Evolutionary conservation across 2,113 vertebrate genomes (phyloP), one percentile per base, ranked within the genome.

Genomic region (Microtus oregoni): DNA sequence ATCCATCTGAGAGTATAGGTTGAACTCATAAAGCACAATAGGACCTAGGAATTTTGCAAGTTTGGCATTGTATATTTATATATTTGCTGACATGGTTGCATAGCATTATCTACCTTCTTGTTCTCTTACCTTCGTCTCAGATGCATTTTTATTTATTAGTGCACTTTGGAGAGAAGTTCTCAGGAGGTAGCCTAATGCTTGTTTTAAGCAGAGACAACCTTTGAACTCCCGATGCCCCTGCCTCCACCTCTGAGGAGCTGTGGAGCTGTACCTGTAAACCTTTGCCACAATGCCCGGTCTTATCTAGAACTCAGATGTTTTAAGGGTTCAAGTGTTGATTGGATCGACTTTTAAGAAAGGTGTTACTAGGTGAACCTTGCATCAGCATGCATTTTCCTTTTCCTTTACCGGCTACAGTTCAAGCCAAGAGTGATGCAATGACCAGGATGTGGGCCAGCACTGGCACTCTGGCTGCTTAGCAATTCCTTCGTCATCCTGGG

Each of bases 401-500:
- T 90, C 76, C 38, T 94, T 96, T 83, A 82, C 92, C 35, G 58
- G 35, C 44, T 41, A 0, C 67, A 44, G n/a, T 89, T 76, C 24
- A 41, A 50, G 95, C 96, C 97, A 98, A 95, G 78, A 95, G 44
- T 98, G 97, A 98, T 10, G 94, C 89, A 82, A 90, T 91, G 78
- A 28, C 35, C 75, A 38, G 9, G 81, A 3, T 22, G 28, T 86
- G n/a, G 0, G 95, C 97, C 97, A 91, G 47, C 58, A 3, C 6
- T 52, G 73, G 88, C 78, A 61, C 73, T 96, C 96, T 97, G 97
- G 97, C 97, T 70, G 20, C 86, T 98, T 97, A 97, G 83, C 63
- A 78, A 97, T 97, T 97, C 97, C 96, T 95, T 92, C 97, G 94
- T 97, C 97, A 97, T 96, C 47, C 78, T 52, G 95, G 97, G 96